Conservation (phyloP, 2,797 vertebrate species). For the Gadopsis bispinosus region DNA sequence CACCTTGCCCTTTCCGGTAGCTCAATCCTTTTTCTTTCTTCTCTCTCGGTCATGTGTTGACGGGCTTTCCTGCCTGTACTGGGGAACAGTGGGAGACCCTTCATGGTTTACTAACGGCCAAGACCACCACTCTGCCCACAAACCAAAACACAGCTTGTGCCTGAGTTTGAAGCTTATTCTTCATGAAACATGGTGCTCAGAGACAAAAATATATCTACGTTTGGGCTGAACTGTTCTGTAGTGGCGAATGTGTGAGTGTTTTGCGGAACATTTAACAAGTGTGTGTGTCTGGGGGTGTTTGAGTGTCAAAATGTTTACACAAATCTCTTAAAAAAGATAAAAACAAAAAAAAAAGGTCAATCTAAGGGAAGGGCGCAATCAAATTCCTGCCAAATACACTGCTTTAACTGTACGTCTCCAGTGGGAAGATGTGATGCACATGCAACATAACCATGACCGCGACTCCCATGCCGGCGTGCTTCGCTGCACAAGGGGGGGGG, state of each 20-base stretch:
- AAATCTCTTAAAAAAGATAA: not conserved
- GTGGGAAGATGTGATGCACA: slow-evolving; percentile 40
- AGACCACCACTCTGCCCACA: slow-evolving; percentile 28
- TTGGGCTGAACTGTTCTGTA: slow-evolving; percentile 25
- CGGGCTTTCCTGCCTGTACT: slow-evolving; percentile 16
- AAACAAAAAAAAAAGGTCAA: not conserved
- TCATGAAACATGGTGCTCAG: slow-evolving; percentile 43
- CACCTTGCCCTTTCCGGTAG: slow-evolving; percentile 45
- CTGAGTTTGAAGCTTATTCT: slow-evolving; percentile 58
- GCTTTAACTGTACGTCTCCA: slow-evolving; percentile 5
- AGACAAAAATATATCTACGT: slow-evolving; percentile 35
- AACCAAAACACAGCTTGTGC: slow-evolving; percentile 25
- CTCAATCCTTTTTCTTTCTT: slow-evolving; percentile 32
- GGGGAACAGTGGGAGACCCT: slow-evolving; percentile 36
- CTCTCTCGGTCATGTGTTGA: slow-evolving; percentile 11
- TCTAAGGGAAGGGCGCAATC: slow-evolving; percentile 24
- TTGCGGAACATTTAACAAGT: slow-evolving; percentile 9
- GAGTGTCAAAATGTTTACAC: not conserved
- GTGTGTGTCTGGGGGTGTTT: slow-evolving; percentile 6
- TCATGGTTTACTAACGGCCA: slow-evolving; percentile 29
- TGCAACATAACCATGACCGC: slow-evolving; percentile 33
- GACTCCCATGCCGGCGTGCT: slow-evolving; percentile 37
- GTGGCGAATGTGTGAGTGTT: slow-evolving; percentile 4
- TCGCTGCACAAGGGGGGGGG: slow-evolving; percentile 54
- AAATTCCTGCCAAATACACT: slow-evolving; percentile 18